Percentiles rank a stretch among this genome's conserved stretches.
phyloP scores from a whole-genome alignment of 2,888 invertebrate species.

The Ophion ventricosus region DNA sequence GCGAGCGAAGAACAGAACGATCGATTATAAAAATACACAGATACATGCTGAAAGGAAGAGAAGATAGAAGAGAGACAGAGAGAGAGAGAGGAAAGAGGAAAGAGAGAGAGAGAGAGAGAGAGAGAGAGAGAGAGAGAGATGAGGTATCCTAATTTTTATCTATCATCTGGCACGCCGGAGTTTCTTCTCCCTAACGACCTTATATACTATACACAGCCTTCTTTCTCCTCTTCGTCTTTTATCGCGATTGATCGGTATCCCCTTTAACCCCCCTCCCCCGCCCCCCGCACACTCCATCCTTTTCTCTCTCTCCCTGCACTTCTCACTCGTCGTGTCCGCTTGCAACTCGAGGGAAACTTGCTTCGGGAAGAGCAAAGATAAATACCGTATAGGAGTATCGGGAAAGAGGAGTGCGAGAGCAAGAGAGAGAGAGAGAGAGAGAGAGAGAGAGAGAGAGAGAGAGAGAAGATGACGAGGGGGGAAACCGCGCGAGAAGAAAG shows the following conservation, averaged over 20 bases:
- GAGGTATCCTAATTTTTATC: conserved; percentile 67
- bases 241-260: conserved; percentile 66
- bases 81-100: no score
- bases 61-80: neutral
- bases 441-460: no score
- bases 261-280: conserved; percentile 47
- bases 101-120: conserved; percentile 31
- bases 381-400: conserved; percentile 60
- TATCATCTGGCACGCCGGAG: conserved; percentile 60
- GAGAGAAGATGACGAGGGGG: conserved; percentile 45
- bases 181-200: conserved; percentile 65
- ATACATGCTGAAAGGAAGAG: conserved; percentile 2
- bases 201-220: conserved; percentile 55
- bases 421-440: no score
- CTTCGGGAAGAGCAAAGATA: conserved; percentile 54
- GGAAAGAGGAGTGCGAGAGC: conserved; percentile 42
- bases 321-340: conserved; percentile 44
- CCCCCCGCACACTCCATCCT: conserved; percentile 8
- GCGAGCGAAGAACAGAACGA: conserved; percentile 58
- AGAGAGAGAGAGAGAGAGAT: conserved; percentile 31
- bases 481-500: conserved; percentile 40
- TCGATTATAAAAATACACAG: conserved; percentile 62
- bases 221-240: conserved; percentile 54
- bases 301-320: conserved; percentile 16
- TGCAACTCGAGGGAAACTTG: conserved; percentile 59